Conservation (phyloP, 2,888 invertebrate genomes). For the Nomada ruficornis region DNA sequence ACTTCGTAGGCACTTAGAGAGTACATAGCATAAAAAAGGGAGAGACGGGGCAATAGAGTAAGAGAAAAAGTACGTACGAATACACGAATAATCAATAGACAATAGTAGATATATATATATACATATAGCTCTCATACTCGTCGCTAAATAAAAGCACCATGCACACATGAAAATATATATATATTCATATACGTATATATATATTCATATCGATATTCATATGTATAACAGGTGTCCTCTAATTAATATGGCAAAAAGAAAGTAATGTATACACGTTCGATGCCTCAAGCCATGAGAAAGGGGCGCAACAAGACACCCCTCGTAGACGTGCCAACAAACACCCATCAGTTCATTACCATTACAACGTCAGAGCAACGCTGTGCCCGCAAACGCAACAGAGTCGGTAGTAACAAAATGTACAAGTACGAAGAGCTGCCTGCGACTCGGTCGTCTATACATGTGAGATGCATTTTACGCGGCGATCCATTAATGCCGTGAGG, state of each 20-base stretch:
- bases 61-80: conserved; percentile 49
- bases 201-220: conserved; percentile 64
- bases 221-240: conserved; percentile 68
- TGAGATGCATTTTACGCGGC: conserved; percentile 60
- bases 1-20: conserved; percentile 69
- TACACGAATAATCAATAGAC: conserved; percentile 60
- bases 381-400: conserved; percentile 53
- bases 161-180: conserved; percentile 76
- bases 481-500: conserved; percentile 55
- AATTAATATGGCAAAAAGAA: conserved; percentile 68
- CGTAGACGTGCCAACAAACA: too few relatives aligned
- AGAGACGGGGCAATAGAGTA: conserved; percentile 52
- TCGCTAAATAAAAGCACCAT: conserved; percentile 81
- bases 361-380: conserved; percentile 51
- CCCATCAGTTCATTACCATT: background rate
- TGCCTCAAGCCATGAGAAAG: conserved; percentile 76
- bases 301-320: conserved; percentile 36
- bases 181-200: conserved; percentile 59
- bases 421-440: conserved; percentile 39
- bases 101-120: conserved; percentile 25
- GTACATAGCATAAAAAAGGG: conserved; percentile 64
- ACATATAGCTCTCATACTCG: conserved; percentile 75
- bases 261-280: conserved; percentile 69
- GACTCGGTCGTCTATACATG: conserved; percentile 52
- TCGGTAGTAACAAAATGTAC: conserved; percentile 25